These are phyloP conservation scores for Rhingia campestris DNA, from an alignment of 2,888 invertebrate genomes.

Conservation along the genomic window DNA sequence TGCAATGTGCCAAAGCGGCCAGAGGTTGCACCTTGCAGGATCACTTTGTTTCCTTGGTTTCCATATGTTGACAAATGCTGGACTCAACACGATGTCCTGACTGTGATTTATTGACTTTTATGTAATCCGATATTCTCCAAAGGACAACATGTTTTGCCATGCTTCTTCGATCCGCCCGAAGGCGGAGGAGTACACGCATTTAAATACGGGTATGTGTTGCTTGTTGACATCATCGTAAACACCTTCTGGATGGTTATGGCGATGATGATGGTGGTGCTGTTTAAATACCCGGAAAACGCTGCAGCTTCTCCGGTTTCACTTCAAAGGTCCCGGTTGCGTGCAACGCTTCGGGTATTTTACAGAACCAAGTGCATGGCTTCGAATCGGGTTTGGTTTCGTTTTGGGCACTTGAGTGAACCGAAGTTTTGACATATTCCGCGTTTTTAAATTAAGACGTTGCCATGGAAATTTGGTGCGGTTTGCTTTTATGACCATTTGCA, in stretches of 20 bases:
- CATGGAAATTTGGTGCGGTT: constrained; percentile 36
- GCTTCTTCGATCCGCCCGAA: constrained; percentile 19
- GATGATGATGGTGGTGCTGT: constrained; percentile 53
- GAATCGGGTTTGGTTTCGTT: constrained; percentile 31
- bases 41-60: constrained; percentile 45
- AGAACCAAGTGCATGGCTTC: constrained; percentile 5
- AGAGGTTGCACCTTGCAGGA: constrained; percentile 62
- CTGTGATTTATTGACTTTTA: constrained; percentile 62
- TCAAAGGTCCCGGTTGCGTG: constrained; percentile 70
- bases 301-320: constrained; percentile 73
- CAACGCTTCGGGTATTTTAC: constrained; percentile 29
- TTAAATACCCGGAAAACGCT: constrained; percentile 73
- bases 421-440: constrained; percentile 70
- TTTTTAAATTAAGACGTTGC: constrained; percentile 52
- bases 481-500: constrained; percentile 41
- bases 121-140: constrained; percentile 66
- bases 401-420: constrained; percentile 48
- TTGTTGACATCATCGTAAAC: constrained; percentile 72
- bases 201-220: constrained; percentile 62
- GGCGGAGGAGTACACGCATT: constrained; percentile 14
- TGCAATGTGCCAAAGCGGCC: constrained; percentile 56
- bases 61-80: constrained; percentile 63
- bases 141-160: constrained; percentile 70
- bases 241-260: constrained; percentile 55
- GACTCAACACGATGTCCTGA: constrained; percentile 33